Conservation (phyloP, 2,888 invertebrate species). For the Neocrepidodera transversa region DNA sequence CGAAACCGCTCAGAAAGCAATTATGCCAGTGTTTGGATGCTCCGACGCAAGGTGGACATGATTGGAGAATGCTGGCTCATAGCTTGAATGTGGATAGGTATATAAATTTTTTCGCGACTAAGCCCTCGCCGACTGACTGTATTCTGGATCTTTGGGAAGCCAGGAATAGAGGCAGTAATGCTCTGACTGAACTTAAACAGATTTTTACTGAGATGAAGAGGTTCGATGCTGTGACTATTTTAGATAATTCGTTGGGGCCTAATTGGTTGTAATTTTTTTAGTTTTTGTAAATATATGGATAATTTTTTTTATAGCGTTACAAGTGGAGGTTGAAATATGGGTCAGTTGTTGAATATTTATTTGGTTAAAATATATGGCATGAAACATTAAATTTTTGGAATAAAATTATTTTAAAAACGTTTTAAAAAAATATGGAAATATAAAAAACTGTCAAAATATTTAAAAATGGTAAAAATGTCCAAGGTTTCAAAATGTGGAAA, state of each 20-base stretch:
- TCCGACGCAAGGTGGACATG: conserved; percentile 87
- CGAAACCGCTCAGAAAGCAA: conserved; percentile 73
- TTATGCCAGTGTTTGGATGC: conserved; percentile 86
- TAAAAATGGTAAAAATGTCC: too few relatives aligned
- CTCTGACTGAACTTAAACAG: conserved; percentile 83
- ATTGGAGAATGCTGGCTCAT: conserved; percentile 94
- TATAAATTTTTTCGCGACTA: conserved; percentile 96
- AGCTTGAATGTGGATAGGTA: conserved; percentile 90
- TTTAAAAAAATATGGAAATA: too few relatives aligned
- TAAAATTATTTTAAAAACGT: too few relatives aligned
- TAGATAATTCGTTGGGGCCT: conserved; percentile 70
- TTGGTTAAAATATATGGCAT: too few relatives aligned
- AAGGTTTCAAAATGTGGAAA: too few relatives aligned
- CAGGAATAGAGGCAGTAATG: conserved; percentile 81
- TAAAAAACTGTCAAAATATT: too few relatives aligned
- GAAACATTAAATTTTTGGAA: too few relatives aligned
- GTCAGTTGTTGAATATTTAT: too few relatives aligned
- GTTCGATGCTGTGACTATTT: conserved; percentile 81
- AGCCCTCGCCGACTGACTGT: conserved; percentile 94
- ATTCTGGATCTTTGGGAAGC: conserved; percentile 96
- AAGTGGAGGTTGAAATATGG: neutral
- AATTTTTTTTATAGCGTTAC: neutral
- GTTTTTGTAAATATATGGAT: conserved; percentile 30
- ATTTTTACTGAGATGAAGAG: conserved; percentile 87
- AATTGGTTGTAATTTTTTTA: conserved; percentile 61